A percentile compares a stretch with the other conserved stretches of the same genome.
phyloP scores from a whole-genome alignment of 2,888 invertebrate genomes.

The Onchidella celtica region DNA sequence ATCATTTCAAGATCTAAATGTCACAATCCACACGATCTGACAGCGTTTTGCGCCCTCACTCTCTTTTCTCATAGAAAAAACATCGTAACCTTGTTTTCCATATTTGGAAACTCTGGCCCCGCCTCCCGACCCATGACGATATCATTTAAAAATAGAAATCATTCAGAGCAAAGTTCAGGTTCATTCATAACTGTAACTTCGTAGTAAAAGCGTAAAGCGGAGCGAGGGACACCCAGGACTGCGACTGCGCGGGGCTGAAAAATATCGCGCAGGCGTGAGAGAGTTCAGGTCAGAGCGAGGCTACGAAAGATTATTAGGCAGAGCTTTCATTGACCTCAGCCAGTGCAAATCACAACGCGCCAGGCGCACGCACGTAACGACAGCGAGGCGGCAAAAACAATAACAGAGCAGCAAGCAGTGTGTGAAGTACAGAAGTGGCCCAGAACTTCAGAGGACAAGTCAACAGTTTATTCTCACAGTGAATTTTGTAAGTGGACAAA shows the following conservation, averaged over 20 bases:
- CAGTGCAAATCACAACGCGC: slow-evolving; percentile 32
- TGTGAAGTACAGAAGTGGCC: too few species aligned
- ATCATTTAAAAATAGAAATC: slow-evolving; percentile 13
- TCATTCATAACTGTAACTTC: slow-evolving; percentile 23
- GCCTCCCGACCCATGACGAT: slow-evolving; percentile 32
- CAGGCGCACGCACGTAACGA: not conserved
- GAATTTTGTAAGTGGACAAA: too few species aligned
- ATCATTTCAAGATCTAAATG: too few species aligned
- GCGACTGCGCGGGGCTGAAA: not conserved
- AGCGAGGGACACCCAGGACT: not conserved
- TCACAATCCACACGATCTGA: too few species aligned
- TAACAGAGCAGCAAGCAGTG: too few species aligned
- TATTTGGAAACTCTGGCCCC: slow-evolving; percentile 32
- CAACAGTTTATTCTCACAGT: too few species aligned
- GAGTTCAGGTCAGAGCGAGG: slow-evolving; percentile 29
- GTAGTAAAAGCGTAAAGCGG: slow-evolving; percentile 5
- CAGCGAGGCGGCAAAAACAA: not conserved
- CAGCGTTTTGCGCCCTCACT: too few species aligned
- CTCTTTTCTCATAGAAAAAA: too few species aligned
- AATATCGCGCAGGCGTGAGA: slow-evolving; percentile 31
- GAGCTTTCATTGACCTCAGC: slow-evolving; percentile 1
- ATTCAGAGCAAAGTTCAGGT: slow-evolving; percentile 20
- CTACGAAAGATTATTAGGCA: slow-evolving; percentile 11
- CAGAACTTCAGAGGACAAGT: too few species aligned
- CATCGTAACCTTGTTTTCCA: slow-evolving; percentile 38